Evolutionary conservation across 2,888 invertebrate species (phyloP).

Genomic region (Rutpela maculata): DNA sequence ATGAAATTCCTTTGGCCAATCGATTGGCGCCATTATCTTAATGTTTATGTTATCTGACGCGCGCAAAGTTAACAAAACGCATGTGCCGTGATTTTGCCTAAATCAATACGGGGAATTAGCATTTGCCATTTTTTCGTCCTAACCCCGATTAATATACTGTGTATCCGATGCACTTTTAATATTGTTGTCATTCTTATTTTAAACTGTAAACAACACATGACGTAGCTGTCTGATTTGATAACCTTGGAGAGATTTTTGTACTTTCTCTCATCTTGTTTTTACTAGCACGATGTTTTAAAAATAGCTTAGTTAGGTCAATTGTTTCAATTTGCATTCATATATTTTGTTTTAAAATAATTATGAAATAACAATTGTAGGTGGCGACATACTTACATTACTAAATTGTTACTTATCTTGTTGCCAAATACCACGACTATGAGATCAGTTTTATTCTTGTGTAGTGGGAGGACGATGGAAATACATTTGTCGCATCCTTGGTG

Average conservation of each 20-base stretch:
- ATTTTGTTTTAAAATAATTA: slow-evolving; percentile 45
- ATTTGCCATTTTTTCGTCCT: slow-evolving; percentile 41
- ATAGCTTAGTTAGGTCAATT: slow-evolving; percentile 20
- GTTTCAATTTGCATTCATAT: slow-evolving; percentile 19
- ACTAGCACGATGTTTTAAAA: slow-evolving; percentile 23
- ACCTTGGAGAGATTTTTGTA: slow-evolving; percentile 32
- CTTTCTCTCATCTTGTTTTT: slow-evolving; percentile 35
- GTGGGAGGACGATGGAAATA: slow-evolving; percentile 52
- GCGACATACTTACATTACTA: slow-evolving; percentile 51
- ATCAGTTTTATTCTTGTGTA: slow-evolving; percentile 67
- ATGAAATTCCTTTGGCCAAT: slow-evolving; percentile 41
- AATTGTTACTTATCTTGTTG: slow-evolving; percentile 64
- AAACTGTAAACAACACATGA: slow-evolving; percentile 36
- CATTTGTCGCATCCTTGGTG: slow-evolving; percentile 43
- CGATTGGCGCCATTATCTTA: slow-evolving; percentile 62
- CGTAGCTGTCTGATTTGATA: slow-evolving; percentile 36
- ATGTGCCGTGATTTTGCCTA: slow-evolving; percentile 53
- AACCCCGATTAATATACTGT: not conserved
- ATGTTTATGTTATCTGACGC: slow-evolving; percentile 53
- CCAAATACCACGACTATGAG: slow-evolving; percentile 69
- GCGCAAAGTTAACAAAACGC: slow-evolving; percentile 57
- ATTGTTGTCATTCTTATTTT: slow-evolving; percentile 9
- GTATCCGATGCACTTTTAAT: slow-evolving; percentile 4
- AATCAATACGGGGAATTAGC: slow-evolving; percentile 63
- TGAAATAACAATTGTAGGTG: slow-evolving; percentile 54